phyloP scores from a whole-genome alignment of 2,797 vertebrate genomes.

The Dendrocincla fuliginosa region DNA sequence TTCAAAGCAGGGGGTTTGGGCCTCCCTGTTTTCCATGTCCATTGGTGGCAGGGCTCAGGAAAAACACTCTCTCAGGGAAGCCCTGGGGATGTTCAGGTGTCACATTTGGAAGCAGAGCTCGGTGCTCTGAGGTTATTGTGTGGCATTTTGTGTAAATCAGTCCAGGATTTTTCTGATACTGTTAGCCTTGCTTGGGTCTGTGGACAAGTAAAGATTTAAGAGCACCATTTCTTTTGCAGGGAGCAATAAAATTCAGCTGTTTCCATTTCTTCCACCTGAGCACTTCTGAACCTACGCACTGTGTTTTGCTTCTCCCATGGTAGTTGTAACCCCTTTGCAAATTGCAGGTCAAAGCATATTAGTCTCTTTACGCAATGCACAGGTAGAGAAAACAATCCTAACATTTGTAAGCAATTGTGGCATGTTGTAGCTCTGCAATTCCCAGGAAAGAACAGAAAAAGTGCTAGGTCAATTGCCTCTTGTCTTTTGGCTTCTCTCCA shows the following conservation, averaged over 20 bases:
- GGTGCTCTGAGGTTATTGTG: not conserved
- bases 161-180: not conserved
- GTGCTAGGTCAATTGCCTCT: slow-evolving; percentile 61
- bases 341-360: slow-evolving; percentile 67
- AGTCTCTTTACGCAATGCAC: slow-evolving; percentile 64
- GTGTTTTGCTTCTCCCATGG: slow-evolving; percentile 38
- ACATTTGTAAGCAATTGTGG: slow-evolving; percentile 65
- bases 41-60: not conserved
- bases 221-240: not conserved
- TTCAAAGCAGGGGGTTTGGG: not conserved
- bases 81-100: not conserved
- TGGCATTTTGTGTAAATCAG: not conserved
- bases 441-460: slow-evolving; percentile 62
- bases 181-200: not conserved
- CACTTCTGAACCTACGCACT: not conserved
- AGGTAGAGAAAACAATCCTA: slow-evolving; percentile 64
- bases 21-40: accelerated
- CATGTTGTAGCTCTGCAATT: slow-evolving; percentile 54
- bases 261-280: slow-evolving; percentile 48
- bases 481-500: slow-evolving; percentile 60
- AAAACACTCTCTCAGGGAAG: not conserved
- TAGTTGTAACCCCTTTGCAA: slow-evolving; percentile 66
- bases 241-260: slow-evolving; percentile 11
- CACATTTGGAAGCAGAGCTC: accelerated
- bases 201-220: not conserved